phyloP scores from a whole-genome alignment of 2,888 invertebrate species.

The Himalopsyche tibetana region DNA sequence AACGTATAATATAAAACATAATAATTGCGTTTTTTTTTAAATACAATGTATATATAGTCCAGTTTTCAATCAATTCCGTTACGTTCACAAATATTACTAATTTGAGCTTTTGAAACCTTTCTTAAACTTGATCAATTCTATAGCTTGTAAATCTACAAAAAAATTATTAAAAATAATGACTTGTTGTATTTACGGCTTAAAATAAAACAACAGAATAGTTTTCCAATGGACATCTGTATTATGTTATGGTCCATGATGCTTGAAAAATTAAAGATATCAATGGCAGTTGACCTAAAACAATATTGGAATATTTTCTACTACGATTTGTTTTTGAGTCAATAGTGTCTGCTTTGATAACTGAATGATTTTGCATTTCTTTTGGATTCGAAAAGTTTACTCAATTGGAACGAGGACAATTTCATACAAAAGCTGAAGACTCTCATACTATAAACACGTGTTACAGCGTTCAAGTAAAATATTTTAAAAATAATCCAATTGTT shows the following conservation, averaged over 20 bases:
- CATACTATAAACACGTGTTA: not conserved
- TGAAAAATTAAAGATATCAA: conserved; percentile 4
- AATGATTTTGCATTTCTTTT: no score
- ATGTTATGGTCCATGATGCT: not conserved
- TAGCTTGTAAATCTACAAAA: no score
- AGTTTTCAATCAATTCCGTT: no score
- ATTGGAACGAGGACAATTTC: not conserved
- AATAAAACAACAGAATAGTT: not conserved
- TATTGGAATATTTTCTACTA: not conserved
- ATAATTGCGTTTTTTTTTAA: no score
- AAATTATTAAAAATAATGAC: no score
- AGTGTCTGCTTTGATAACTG: not conserved
- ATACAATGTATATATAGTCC: no score
- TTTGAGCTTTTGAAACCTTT: no score
- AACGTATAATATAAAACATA: no score
- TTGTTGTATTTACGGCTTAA: not conserved
- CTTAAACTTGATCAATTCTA: no score
- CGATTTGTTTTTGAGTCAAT: not conserved
- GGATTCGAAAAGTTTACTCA: not conserved
- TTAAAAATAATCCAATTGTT: no score
- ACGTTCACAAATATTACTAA: no score
- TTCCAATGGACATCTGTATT: not conserved
- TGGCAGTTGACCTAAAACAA: not conserved
- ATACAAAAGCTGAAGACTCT: not conserved
- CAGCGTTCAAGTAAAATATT: no score